A percentile compares a stretch with the other conserved stretches of the same genome.
Evolutionary conservation across 2,113 vertebrate genomes (phyloP).

Genomic region (Labeo catla): DNA sequence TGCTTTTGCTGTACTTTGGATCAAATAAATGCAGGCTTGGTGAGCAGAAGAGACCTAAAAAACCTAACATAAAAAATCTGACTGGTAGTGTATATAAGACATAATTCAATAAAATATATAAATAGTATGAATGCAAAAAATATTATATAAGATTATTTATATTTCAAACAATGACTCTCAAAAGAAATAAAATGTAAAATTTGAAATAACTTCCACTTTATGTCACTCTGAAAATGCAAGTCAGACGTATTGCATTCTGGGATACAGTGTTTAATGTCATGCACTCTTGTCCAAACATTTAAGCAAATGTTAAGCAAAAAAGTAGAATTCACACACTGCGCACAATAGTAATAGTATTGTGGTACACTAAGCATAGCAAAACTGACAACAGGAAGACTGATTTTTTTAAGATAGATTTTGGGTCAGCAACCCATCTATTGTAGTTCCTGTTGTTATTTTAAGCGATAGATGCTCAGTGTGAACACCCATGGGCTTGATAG

Average conservation of each 20-base stretch:
- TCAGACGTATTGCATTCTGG: not conserved
- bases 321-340: not conserved
- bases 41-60: too few relatives aligned
- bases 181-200: too few relatives aligned
- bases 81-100: too few relatives aligned
- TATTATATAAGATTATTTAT: too few relatives aligned
- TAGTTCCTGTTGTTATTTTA: slow-evolving; percentile 22
- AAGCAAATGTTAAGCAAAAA: not conserved
- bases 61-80: too few relatives aligned
- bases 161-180: too few relatives aligned
- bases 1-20: too few relatives aligned
- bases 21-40: too few relatives aligned
- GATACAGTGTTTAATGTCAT: not conserved
- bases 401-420: not conserved
- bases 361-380: not conserved
- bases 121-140: too few relatives aligned
- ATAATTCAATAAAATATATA: too few relatives aligned
- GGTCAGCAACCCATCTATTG: not conserved
- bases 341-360: not conserved
- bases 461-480: not conserved
- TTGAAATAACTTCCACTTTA: not conserved
- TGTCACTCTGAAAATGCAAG: not conserved
- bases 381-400: not conserved
- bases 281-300: not conserved
- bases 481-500: not conserved